These are phyloP conservation scores for Stenodema calcarata DNA, from an alignment of 2,888 invertebrate genomes.

Conservation along the genomic window DNA sequence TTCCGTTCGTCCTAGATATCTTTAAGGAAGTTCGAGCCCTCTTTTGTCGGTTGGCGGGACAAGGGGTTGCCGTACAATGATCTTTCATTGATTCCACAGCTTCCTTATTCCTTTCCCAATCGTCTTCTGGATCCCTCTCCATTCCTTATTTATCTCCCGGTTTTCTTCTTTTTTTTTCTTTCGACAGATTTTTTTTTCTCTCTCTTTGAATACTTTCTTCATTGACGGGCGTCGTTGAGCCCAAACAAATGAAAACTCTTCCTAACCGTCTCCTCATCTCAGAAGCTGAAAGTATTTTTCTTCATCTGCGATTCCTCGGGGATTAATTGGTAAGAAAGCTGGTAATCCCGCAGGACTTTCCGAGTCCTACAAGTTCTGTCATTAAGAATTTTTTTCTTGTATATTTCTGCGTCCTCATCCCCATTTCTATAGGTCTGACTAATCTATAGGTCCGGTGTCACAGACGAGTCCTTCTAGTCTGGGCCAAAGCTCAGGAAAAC, in stretches of 20 bases:
- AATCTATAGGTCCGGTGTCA: no score
- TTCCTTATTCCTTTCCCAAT: not conserved
- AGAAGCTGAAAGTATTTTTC: not conserved
- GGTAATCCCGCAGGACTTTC: not conserved
- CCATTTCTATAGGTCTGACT: no score
- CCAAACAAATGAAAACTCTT: not conserved
- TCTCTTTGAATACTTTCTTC: not conserved
- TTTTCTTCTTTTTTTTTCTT: not conserved
- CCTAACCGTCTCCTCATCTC: not conserved
- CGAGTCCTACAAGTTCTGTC: not conserved
- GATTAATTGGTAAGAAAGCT: not conserved
- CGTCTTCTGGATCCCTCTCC: not conserved
- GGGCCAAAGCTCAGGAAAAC: no score
- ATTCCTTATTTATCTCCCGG: not conserved
- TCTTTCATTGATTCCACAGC: not conserved
- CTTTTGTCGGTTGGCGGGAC: not conserved
- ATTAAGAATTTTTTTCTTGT: not conserved
- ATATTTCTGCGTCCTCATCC: no score
- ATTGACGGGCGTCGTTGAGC: not conserved
- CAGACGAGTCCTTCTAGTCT: no score
- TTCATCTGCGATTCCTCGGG: not conserved
- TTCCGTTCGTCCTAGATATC: not conserved
- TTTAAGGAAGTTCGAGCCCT: not conserved
- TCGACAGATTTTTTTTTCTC: not conserved
- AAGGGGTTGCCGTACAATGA: not conserved